Conservation (phyloP, 2,888 invertebrate species). For the Rhingia rostrata region DNA sequence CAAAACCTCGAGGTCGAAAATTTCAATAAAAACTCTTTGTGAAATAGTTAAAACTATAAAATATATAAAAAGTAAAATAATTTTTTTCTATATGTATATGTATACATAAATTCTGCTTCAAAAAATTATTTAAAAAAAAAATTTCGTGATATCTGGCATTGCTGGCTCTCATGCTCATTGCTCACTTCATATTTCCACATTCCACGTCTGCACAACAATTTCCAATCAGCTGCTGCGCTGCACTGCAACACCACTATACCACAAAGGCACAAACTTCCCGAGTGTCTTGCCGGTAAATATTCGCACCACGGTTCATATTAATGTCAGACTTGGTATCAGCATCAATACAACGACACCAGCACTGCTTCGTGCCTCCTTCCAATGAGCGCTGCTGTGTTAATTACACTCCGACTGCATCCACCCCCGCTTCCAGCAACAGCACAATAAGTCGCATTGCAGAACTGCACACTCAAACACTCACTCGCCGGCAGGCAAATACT, state of each 20-base stretch:
- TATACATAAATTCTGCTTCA: no score
- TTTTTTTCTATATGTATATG: no score
- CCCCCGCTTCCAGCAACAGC: constrained; percentile 53
- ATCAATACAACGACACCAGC: constrained; percentile 9
- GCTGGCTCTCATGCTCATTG: neutral
- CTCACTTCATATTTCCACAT: constrained; percentile 11
- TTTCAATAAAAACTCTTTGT: no score
- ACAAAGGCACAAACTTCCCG: neutral
- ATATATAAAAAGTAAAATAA: no score
- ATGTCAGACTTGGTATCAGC: neutral
- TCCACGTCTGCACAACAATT: constrained; percentile 54
- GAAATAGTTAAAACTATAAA: no score
- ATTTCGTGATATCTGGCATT: no score
- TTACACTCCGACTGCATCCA: constrained; percentile 53
- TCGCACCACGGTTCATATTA: constrained; percentile 24
- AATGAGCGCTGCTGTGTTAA: constrained; percentile 44
- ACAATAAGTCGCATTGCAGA: constrained; percentile 59
- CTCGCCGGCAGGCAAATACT: constrained; percentile 44
- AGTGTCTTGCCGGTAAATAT: constrained; percentile 46
- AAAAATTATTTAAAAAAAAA: no score
- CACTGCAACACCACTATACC: constrained; percentile 46
- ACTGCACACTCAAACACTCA: constrained; percentile 57
- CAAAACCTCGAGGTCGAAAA: no score
- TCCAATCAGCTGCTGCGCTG: constrained; percentile 71
- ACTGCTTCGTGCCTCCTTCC: constrained; percentile 20